These are phyloP conservation scores for Semnornis frantzii DNA, from an alignment of 2,113 vertebrate genomes.

Conservation along the genomic window DNA sequence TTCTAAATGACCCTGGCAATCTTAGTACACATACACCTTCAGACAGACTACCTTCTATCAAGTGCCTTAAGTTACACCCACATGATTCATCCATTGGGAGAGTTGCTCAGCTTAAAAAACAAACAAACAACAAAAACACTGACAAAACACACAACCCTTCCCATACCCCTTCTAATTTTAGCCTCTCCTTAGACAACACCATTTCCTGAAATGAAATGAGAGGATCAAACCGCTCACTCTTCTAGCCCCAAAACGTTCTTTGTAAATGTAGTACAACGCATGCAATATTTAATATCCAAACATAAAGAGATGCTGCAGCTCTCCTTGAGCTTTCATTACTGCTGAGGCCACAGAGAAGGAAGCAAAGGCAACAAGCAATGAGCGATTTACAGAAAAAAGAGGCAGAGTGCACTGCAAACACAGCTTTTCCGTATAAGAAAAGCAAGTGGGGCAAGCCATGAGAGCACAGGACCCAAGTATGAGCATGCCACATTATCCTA, in stretches of 20 bases:
- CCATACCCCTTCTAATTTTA: conserved; percentile 27
- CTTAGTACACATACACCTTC: conserved; percentile 15
- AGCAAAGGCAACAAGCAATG: background rate
- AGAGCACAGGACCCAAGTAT: background rate
- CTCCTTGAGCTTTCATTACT: background rate
- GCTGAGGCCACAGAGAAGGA: background rate
- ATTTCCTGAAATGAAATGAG: conserved; percentile 6
- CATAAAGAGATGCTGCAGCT: background rate
- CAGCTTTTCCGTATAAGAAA: background rate
- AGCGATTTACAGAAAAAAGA: background rate
- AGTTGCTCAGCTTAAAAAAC: background rate
- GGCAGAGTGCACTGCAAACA: background rate
- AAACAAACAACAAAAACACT: background rate
- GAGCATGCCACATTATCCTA: rapidly evolving
- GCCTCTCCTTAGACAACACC: conserved; percentile 29
- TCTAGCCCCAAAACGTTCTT: background rate
- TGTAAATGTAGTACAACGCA: background rate
- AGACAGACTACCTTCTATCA: conserved; percentile 40
- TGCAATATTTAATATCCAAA: background rate
- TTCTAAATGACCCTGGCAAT: conserved; percentile 36
- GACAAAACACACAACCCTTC: background rate
- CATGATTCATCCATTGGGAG: conserved; percentile 43
- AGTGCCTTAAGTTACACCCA: conserved; percentile 23
- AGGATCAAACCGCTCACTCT: background rate
- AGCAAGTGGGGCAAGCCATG: background rate